Evolutionary conservation across 1,140 invertebrate genomes (phyloP), one percentile per base, ranked within the genome.

Genomic region (Aradophagus sp.): DNA sequence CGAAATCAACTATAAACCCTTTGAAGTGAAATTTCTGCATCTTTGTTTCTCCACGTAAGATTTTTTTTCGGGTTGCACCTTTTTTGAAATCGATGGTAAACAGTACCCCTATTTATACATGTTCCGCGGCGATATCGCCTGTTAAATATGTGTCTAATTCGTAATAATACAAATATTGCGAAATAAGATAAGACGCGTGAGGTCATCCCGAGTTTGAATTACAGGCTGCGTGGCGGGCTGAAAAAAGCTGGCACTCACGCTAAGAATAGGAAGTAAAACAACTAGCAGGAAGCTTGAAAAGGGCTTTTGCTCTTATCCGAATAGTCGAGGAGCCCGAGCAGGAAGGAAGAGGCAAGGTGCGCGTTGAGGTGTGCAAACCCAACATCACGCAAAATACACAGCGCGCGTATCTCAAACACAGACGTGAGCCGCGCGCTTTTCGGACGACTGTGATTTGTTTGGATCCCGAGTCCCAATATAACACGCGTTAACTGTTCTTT

Each of bases 261-360:
- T 32, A 45, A 63, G 50, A 65, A 65, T 65, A 65, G 50, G 61
- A 65, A 55, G 61, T 65, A 55, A 65, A 65, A 65, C 61, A 48
- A 55, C 59, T 31, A 63, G 11, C 47, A 48, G 61, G 50, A 55
- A 65, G 50, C 59, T 47, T 26, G 11, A 26, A 47, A 63, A 53
- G 32, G 38, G 58, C 58, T 53, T 62, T 62, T 53, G 39, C 58
- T 52, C 47, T 62, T 62, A 45, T 38, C 42, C 55, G 55, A 59
- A 59, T 59, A 31, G 55, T 17, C 26, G 42, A 31, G 16, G 20
- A 5, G 47, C 39, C 32, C 11, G 16, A 42, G 47, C 56, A 62
- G 47, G 47, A 53, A 62, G 58, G n/a, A n/a, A 41, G 34, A 23
- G 34, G 45, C 26, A 50, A 61, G 56, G 52, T 44, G 52, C 14